These are phyloP conservation scores for human (Homo sapiens) DNA, from an alignment of 2,113 vertebrate species.

Conservation along the genomic window GRCh38 chr4:76185501-76186000, in stretches of 20 bases:
- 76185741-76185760: background rate
- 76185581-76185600: background rate
- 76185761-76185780: background rate
- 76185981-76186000: background rate
- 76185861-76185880: background rate
- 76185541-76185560: background rate
- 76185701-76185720: background rate
- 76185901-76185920: background rate
- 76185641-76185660: background rate
- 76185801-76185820: background rate
- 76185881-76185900: background rate
- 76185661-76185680: background rate
- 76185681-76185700: background rate
- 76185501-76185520: background rate
- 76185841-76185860: background rate
- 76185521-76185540: background rate
- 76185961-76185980: background rate
- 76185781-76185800: background rate
- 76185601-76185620: background rate
- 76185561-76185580: background rate
- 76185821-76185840: background rate
- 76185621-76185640: constrained; percentile 4
- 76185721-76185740: background rate
- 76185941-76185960: background rate
- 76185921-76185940: background rate